These are phyloP conservation scores for Coilia nasus DNA, from an alignment of 2,797 vertebrate genomes.

Conservation along the genomic window DNA sequence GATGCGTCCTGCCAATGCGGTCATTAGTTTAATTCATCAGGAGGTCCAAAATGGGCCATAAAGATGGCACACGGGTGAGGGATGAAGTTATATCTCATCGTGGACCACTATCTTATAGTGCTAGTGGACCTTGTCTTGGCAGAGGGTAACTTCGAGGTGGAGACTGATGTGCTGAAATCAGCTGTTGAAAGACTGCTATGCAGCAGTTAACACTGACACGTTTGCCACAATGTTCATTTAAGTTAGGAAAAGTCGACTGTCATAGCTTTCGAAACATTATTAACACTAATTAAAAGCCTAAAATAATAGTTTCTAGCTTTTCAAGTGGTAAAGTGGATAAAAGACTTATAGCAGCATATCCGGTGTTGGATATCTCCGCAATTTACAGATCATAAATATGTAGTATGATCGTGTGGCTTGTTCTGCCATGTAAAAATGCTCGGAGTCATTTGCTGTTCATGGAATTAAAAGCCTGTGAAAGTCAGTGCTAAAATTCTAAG, in stretches of 20 bases:
- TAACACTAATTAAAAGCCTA: neutral
- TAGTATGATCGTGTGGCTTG: neutral
- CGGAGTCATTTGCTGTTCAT: neutral
- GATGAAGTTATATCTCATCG: neutral
- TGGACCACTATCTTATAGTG: too few species aligned
- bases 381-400: neutral
- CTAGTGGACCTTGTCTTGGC: neutral
- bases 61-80: neutral
- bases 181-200: neutral
- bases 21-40: neutral
- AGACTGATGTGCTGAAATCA: neutral
- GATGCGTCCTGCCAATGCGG: conserved; percentile 19
- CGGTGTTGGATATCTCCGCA: too few species aligned
- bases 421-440: neutral
- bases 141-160: neutral
- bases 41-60: neutral
- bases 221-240: too few species aligned
- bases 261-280: neutral
- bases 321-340: too few species aligned
- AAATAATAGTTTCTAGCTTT: neutral
- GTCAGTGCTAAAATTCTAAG: neutral
- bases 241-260: neutral
- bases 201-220: neutral
- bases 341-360: too few species aligned
- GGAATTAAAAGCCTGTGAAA: neutral